Conservation (phyloP, 2,113 vertebrate species). For the Microtus montanus region DNA sequence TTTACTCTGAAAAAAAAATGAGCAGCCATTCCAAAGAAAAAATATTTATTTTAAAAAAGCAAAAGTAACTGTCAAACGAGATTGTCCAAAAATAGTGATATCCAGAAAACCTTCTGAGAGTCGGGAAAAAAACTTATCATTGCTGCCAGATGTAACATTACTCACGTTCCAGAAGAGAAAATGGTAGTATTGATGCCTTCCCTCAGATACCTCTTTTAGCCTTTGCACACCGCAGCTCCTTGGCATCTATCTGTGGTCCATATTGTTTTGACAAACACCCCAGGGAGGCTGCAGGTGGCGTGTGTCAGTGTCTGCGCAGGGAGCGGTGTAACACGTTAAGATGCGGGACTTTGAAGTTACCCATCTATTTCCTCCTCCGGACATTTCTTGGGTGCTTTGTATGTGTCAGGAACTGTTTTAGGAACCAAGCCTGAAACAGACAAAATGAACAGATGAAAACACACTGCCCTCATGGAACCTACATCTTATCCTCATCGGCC, state of each 20-base stretch:
- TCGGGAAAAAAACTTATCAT: constrained; percentile 73
- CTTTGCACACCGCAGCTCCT: not conserved
- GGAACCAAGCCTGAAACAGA: not conserved
- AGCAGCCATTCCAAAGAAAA: constrained; percentile 66
- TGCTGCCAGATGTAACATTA: constrained; percentile 68
- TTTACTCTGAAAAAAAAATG: constrained; percentile 69
- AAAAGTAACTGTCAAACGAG: constrained; percentile 73
- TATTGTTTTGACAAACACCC: not conserved
- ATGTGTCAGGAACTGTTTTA: not conserved
- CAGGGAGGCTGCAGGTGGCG: not conserved
- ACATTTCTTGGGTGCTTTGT: not conserved
- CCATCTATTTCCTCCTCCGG: not conserved
- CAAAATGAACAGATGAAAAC: not conserved
- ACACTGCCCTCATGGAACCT: not conserved
- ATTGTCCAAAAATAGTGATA: constrained; percentile 80
- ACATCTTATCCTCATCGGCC: not conserved
- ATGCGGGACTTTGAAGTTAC: not conserved
- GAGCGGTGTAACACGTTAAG: not conserved
- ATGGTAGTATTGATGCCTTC: constrained; percentile 23
- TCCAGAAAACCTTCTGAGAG: constrained; percentile 68
- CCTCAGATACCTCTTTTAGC: constrained; percentile 40
- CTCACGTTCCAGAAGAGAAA: constrained; percentile 64
- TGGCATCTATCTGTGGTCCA: not conserved
- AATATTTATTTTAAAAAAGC: constrained; percentile 78
- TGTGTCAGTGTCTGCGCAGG: not conserved